Evolutionary conservation across 2,888 invertebrate genomes (phyloP), one percentile per base, ranked within the genome.

Genomic region (Epistrophella euchroma): DNA sequence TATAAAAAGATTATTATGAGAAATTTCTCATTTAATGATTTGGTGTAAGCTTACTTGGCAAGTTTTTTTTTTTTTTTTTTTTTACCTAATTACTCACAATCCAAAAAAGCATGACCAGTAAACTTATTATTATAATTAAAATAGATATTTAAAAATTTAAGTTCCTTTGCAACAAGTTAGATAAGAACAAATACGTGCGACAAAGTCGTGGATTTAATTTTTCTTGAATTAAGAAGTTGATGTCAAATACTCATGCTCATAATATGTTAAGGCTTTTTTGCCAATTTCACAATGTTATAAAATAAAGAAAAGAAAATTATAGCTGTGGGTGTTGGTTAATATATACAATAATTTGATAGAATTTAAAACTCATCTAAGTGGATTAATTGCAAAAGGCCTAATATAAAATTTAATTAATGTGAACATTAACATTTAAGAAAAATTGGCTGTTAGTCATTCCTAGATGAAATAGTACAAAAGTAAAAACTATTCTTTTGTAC

Each of bases 251-350:
- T n/a, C n/a, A n/a, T 45, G 72, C 47, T 35, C 55, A 22, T 50
- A 58, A 75, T 72, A 66, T 37, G 75, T n/a, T n/a, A 85, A 85
- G 84, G 84, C 80, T 66, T 52, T 72, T 52, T 58, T 75, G 37
- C 37, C 56, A 58, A 66, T 75, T 72, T 80, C 75, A 64, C 52
- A 71, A 80, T 72, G 60, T 75, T 66, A 75, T 75, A 79, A 60
- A 78, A 68, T 47, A 15, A 40, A 60, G 40, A 40, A 40, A 62
- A 40, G n/a, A 0, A 25, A 40, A 10, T 28, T 2, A 15, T 0
- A 25, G n/a, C 15, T 4, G 25, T 52, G 9, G 52, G 25, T 28
- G 25, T 52, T 52, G 25, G 50, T 22, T 25, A 52, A 25, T 52
- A 15, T 1, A n/a, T n/a, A n/a, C n/a, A n/a, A n/a, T n/a, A 28